Base-by-base conservation (phyloP, 2,797 vertebrate genomes). In the Threskiornis aethiopicus region DNA sequence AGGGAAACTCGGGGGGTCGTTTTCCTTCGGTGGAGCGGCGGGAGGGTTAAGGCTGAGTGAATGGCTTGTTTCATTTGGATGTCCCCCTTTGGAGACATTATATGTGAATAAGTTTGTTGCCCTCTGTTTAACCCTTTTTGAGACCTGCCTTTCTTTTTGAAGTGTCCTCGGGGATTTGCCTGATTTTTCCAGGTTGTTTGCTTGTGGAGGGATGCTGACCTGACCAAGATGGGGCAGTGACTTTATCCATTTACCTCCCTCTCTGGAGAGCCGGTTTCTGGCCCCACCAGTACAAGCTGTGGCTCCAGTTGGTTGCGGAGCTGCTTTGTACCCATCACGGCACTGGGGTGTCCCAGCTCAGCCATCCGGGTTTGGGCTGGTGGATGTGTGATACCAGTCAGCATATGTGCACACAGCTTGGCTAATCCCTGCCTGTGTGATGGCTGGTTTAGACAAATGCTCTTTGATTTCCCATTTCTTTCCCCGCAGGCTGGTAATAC, bases 181-280 rank as follows among this genome's bases (percentile, higher is more conserved):
- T 84, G 90, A 44, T 77, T 95, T 90, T 91, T 90, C 55, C 64
- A 58, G 41, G 61, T 66, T 72, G 35, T 20, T 88, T 95, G 54
- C 64, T 49, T 67, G 29, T 35, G 57, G 37, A 21, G 41, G 33
- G 11, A 44, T 3, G 3, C 69, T 61, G 89, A 42, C 76, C 89
- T 93, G 79, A 33, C 47, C 25, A 19, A 51, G 35, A 10, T 6
- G 9, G 61, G 46, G 11, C 37, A 62, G 70, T 72, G 76, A 18
- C 31, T 76, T 72, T 26, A 28, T 72, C 22, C 22, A 52, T 26
- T 59, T 14, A 3, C 10, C 16, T 37, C 13, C 17, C 10, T 78
- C 67, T 70, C 66, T 37, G 51, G 31, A 70, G 66, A 78, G 16
- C 29, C 13, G 44, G 18, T 64, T 82, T 75, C 84, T 90, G 84